These are phyloP conservation scores for Scolopax mira DNA, from an alignment of 2,113 vertebrate species.

Conservation along the genomic window DNA sequence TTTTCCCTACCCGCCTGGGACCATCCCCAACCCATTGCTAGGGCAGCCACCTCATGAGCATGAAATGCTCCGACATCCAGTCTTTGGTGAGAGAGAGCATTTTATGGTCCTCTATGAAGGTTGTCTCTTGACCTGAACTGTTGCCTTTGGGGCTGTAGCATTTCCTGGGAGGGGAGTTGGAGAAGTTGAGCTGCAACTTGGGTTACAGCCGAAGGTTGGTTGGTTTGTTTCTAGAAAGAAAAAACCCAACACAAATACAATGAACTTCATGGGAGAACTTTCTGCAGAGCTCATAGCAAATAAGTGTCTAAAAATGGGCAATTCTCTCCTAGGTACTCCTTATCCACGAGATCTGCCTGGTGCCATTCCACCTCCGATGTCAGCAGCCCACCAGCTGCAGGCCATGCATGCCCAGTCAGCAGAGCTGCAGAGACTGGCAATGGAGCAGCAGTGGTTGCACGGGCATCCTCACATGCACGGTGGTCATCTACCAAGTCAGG, in stretches of 20 bases:
- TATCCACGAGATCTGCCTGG: conserved; percentile 91
- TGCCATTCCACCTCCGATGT: conserved; percentile 93
- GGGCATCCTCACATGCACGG: conserved; percentile 98
- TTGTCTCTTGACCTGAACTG: background rate
- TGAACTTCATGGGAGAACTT: background rate
- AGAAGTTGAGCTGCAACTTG: background rate
- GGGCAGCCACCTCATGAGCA: conserved; percentile 95
- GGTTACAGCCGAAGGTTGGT: background rate
- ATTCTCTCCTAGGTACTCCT: conserved; percentile 81
- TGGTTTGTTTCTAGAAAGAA: background rate
- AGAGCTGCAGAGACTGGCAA: conserved; percentile 94
- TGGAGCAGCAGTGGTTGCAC: conserved; percentile 98
- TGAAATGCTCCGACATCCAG: conserved; percentile 96
- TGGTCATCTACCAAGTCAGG: conserved; percentile 93
- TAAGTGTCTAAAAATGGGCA: background rate
- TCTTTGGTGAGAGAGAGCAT: conserved; percentile 87
- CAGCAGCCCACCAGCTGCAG: conserved; percentile 95
- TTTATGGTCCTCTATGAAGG: background rate
- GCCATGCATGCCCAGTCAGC: conserved; percentile 98
- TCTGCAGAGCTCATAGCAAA: background rate
- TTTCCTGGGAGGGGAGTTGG: background rate
- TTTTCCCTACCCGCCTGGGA: conserved; percentile 93
- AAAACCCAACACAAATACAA: too few relatives aligned
- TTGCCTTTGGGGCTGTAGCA: background rate
- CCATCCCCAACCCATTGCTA: conserved; percentile 93